Base-by-base conservation (phyloP, 2,797 vertebrate genomes). In the Anabas testudineus region DNA sequence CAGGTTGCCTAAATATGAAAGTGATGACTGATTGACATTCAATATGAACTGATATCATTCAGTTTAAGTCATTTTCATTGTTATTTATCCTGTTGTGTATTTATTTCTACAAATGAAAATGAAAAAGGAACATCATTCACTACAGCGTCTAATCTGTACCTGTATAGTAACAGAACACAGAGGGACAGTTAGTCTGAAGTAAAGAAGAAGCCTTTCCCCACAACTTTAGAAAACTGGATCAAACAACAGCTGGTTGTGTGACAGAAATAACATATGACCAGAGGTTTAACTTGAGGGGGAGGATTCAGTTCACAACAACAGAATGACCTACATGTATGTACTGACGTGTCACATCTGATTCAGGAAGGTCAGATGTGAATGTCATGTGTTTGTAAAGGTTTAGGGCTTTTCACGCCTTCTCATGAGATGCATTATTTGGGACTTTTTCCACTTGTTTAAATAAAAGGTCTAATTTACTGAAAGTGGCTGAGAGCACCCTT, bases 111-210 rank as follows among this genome's bases (percentile, higher is more conserved):
- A n/a, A n/a, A n/a, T n/a, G n/a, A n/a, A n/a, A n/a, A n/a, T n/a
- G n/a, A n/a, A n/a, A n/a, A n/a, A n/a, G n/a, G n/a, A n/a, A n/a
- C n/a, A n/a, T n/a, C n/a, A n/a, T n/a, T n/a, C n/a, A n/a, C n/a
- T n/a, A n/a, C n/a, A n/a, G n/a, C n/a, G 51, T 45, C 10, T 42
- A 57, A 53, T 78, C 41, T 65, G 62, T 14, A 22, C n/a, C 47
- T 73, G 5, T 21, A 16, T 69, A 62, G 82, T 56, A 65, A 77
- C 59, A 47, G 24, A 37, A 47, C 74, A 30, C 10, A 5, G 10
- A 34, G 45, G n/a, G 66, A 68, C 0, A 34, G n/a, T 28, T 16
- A 24, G 7, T 47, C 16, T 61, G 59, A 67, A 16, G 57, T 19
- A 39, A 24, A 24, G 14, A 32, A 51, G 12, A 62, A 51, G 52